Conservation (phyloP, 2,797 vertebrate genomes). For the Muraenolepis orangiensis region DNA sequence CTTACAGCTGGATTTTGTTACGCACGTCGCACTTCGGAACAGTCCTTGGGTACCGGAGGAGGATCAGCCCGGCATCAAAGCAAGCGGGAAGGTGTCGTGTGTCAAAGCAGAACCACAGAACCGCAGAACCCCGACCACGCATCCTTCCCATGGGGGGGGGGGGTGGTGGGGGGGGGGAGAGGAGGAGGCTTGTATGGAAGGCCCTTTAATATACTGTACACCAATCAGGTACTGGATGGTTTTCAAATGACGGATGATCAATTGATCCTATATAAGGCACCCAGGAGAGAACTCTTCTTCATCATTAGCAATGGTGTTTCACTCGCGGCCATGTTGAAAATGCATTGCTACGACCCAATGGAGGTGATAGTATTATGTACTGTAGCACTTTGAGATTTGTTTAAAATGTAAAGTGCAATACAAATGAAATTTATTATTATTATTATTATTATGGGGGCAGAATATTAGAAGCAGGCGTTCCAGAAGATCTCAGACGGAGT, state of each 20-base stretch:
- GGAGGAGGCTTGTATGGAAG: background rate
- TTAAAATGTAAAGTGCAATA: too few species aligned
- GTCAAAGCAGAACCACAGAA: background rate
- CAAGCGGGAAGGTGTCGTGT: background rate
- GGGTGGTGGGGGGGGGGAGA: too few species aligned
- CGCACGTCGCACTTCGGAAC: constrained; percentile 6
- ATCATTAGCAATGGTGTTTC: too few species aligned
- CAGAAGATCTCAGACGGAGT: too few species aligned
- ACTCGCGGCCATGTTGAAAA: background rate
- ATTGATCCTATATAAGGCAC: background rate
- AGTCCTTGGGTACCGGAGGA: background rate
- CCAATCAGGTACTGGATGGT: background rate
- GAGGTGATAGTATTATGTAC: too few species aligned
- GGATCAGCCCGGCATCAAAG: constrained; percentile 5
- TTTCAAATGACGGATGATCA: background rate
- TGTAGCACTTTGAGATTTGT: too few species aligned
- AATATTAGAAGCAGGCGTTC: too few species aligned
- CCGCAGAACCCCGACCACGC: background rate
- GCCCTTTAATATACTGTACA: background rate
- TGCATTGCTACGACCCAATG: background rate
- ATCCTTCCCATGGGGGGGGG: background rate
- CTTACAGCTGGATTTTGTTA: constrained; percentile 22
- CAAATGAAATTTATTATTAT: too few species aligned
- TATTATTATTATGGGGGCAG: too few species aligned
- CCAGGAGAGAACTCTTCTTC: too few species aligned